Evolutionary conservation across 2,888 invertebrate species (phyloP).

Genomic region (Cotesia congregata): DNA sequence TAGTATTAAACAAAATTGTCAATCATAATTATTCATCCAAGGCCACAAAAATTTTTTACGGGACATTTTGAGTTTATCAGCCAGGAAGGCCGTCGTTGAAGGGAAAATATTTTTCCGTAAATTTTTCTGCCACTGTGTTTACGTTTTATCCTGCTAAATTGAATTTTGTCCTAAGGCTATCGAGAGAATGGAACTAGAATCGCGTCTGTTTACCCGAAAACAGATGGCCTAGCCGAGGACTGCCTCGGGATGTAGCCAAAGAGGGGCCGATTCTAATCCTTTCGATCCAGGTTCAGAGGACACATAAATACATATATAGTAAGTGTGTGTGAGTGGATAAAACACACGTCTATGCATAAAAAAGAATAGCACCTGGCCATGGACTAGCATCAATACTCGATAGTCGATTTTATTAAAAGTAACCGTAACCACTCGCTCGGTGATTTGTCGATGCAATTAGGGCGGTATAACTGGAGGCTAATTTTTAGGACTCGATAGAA

Average conservation of each 20-base stretch:
- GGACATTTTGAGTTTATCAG: too few species aligned
- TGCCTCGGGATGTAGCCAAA: constrained; percentile 57
- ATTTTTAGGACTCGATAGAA: constrained; percentile 65
- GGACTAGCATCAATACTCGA: constrained; percentile 1
- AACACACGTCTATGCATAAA: constrained; percentile 15
- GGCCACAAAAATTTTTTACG: too few species aligned
- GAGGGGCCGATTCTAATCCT: constrained; percentile 62
- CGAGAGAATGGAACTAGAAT: constrained; percentile 60
- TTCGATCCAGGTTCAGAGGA: constrained; percentile 53
- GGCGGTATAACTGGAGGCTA: constrained; percentile 50
- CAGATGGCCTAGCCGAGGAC: constrained; percentile 64
- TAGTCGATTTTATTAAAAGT: neutral
- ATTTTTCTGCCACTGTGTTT: constrained; percentile 57
- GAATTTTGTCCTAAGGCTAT: constrained; percentile 64
- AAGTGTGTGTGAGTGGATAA: constrained; percentile 1
- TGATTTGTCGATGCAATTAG: constrained; percentile 7
- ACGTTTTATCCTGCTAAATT: constrained; percentile 65
- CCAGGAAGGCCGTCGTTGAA: constrained; percentile 38
- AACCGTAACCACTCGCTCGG: neutral
- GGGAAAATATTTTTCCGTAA: constrained; percentile 52
- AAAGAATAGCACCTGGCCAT: constrained; percentile 33
- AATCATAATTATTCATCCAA: too few species aligned
- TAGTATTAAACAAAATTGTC: too few species aligned
- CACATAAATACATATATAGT: constrained; percentile 13
- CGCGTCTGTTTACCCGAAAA: constrained; percentile 65